A percentile compares a stretch with the other conserved stretches of the same genome.
Evolutionary conservation across 2,797 vertebrate species (phyloP).

Genomic region (Tapera naevia): DNA sequence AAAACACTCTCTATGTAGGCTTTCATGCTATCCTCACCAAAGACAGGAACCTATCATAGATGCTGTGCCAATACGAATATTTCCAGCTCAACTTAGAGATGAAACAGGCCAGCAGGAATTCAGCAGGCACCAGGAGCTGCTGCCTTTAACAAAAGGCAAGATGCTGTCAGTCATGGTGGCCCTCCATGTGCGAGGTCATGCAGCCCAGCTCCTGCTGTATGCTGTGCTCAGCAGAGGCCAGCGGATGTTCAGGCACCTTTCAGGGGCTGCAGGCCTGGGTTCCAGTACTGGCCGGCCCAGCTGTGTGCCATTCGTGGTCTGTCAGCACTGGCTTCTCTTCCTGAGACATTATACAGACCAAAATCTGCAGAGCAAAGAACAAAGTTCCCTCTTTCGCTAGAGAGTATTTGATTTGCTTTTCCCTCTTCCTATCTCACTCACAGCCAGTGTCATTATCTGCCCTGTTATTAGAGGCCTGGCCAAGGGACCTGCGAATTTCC

Average conservation of each 20-base stretch:
- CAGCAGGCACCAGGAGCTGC: neutral
- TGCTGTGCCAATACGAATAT: neutral
- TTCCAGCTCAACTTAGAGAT: neutral
- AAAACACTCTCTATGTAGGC: neutral
- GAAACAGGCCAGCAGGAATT: neutral
- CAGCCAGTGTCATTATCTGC: neutral
- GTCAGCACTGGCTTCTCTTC: neutral
- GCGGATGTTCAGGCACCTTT: rapidly evolving
- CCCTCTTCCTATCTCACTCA: neutral
- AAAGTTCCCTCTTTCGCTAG: neutral
- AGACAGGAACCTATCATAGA: neutral
- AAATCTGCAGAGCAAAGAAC: neutral
- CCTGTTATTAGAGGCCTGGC: neutral
- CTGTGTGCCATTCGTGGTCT: neutral
- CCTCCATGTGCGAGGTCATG: rapidly evolving
- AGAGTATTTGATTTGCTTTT: neutral
- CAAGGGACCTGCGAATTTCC: neutral
- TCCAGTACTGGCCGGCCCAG: neutral
- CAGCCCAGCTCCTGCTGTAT: neutral
- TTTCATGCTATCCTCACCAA: neutral
- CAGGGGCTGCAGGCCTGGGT: neutral
- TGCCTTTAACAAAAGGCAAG: neutral
- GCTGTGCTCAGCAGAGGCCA: neutral
- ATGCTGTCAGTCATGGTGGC: neutral
- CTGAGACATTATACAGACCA: neutral